Evolutionary conservation across 2,888 invertebrate genomes (phyloP).

Genomic region (Branchellion lobata): DNA sequence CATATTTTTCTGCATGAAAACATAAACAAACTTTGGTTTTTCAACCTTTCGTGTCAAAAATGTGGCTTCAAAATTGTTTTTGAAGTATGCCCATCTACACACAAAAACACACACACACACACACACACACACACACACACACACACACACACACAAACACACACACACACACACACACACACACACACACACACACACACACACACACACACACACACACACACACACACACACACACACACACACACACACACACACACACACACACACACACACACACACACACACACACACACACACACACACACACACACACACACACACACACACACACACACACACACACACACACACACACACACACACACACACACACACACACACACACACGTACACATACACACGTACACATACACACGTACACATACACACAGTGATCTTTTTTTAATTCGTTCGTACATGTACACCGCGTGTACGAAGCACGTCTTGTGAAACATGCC

Average conservation of each 20-base stretch:
- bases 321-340: conserved; percentile 25
- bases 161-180: too few species aligned
- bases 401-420: neutral
- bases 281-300: conserved; percentile 12
- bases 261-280: conserved; percentile 24
- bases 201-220: conserved; percentile 1
- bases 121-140: too few species aligned
- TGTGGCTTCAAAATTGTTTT: too few species aligned
- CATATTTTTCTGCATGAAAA: too few species aligned
- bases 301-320: conserved; percentile 32
- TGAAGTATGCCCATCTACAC: too few species aligned
- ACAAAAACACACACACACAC: too few species aligned
- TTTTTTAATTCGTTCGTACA: too few species aligned
- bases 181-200: neutral
- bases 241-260: neutral
- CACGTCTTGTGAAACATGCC: too few species aligned
- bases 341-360: conserved; percentile 25
- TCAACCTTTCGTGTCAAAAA: too few species aligned
- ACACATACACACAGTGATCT: conserved; percentile 52
- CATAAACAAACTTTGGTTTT: too few species aligned
- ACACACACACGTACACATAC: conserved; percentile 1
- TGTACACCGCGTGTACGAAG: too few species aligned
- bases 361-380: conserved; percentile 27
- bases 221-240: neutral
- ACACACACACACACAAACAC: too few species aligned